Conservation (phyloP, 1,140 invertebrate genomes). For the Harlomillsia oculata region DNA sequence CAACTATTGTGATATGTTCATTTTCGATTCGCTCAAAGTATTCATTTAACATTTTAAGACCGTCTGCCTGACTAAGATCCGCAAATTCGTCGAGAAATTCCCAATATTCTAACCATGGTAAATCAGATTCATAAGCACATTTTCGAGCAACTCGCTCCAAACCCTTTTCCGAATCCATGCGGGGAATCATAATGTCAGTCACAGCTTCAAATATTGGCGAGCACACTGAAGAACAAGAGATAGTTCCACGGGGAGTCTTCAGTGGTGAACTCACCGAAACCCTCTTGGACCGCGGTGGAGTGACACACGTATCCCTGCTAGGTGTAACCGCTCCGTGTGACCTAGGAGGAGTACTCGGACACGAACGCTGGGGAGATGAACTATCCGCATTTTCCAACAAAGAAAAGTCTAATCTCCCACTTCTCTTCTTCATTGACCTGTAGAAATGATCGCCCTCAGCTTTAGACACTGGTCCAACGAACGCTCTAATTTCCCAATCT, state of each 20-base stretch:
- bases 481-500: background rate
- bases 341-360: background rate
- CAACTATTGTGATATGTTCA: no score
- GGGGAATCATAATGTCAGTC: slow-evolving; percentile 38
- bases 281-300: no score
- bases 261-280: background rate
- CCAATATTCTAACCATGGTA: background rate
- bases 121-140: background rate
- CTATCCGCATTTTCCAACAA: background rate
- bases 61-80: background rate
- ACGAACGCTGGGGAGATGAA: background rate
- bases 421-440: background rate
- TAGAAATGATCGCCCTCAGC: background rate
- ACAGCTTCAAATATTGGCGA: background rate
- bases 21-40: no score
- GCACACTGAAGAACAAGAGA: background rate
- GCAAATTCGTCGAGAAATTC: background rate
- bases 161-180: slow-evolving; percentile 1
- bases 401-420: background rate
- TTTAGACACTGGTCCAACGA: background rate
- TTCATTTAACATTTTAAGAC: no score
- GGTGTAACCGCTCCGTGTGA: background rate
- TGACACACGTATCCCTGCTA: no score
- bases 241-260: background rate
- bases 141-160: slow-evolving; percentile 2